Evolutionary conservation across 2,113 vertebrate genomes (phyloP).

Genomic region (Accipiter virgatus): DNA sequence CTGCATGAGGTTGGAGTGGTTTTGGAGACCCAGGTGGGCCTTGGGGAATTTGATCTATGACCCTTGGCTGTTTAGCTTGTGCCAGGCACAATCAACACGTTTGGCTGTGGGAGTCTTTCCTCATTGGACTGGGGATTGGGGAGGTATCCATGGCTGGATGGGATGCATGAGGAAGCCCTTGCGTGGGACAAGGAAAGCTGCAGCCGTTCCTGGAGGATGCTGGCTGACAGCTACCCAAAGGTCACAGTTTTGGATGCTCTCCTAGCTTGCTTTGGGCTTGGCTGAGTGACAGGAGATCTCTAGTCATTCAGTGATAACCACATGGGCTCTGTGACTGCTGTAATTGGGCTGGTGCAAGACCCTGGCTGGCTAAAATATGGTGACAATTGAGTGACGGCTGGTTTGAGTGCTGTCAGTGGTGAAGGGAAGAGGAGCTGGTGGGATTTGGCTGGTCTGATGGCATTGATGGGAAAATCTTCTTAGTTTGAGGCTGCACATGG

Average conservation of each 20-base stretch:
- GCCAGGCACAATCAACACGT: background rate
- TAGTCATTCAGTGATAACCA: background rate
- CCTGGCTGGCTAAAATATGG: background rate
- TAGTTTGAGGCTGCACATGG: background rate
- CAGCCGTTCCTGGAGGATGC: background rate
- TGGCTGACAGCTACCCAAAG: background rate
- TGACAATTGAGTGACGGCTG: background rate
- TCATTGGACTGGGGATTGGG: background rate
- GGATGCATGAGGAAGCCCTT: background rate
- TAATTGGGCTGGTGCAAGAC: background rate
- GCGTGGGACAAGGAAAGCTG: background rate
- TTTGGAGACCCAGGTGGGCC: background rate
- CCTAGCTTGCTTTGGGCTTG: background rate
- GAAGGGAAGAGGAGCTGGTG: background rate
- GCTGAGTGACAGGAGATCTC: background rate
- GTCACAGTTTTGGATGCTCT: background rate
- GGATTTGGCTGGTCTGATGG: background rate
- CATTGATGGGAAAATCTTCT: background rate
- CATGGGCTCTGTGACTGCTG: accelerated
- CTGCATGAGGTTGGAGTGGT: background rate
- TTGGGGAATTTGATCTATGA: background rate
- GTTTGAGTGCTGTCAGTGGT: background rate
- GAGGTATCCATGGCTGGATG: background rate
- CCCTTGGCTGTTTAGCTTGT: background rate
- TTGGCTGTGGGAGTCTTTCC: background rate